These are phyloP conservation scores for Diaperis boleti DNA, from an alignment of 2,888 invertebrate species.

Conservation along the genomic window DNA sequence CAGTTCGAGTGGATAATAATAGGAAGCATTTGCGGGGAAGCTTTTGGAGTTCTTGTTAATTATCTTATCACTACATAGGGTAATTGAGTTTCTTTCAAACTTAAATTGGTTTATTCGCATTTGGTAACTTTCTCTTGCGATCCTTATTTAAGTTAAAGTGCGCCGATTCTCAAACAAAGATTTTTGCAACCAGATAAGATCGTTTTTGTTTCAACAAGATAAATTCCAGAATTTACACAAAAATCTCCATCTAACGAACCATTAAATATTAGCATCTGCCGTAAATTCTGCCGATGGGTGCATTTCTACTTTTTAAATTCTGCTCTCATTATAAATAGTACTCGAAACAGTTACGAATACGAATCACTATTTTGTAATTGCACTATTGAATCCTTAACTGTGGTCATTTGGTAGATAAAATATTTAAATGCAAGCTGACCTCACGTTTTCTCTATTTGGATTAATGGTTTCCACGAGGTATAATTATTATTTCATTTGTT, in stretches of 20 bases:
- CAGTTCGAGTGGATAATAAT: slow-evolving; percentile 39
- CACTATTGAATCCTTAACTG: too few species aligned
- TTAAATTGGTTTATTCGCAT: slow-evolving; percentile 64
- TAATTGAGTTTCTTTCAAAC: slow-evolving; percentile 65
- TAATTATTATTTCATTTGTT: too few species aligned
- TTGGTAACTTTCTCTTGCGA: slow-evolving; percentile 57
- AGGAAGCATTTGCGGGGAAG: slow-evolving; percentile 41
- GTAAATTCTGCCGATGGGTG: slow-evolving; percentile 20
- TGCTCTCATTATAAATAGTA: too few species aligned
- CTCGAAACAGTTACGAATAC: too few species aligned
- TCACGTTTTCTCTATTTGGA: too few species aligned
- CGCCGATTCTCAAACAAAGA: slow-evolving; percentile 40
- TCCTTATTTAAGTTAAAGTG: slow-evolving; percentile 47
- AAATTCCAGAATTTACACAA: slow-evolving; percentile 21
- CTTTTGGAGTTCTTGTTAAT: slow-evolving; percentile 57
- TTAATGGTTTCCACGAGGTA: too few species aligned
- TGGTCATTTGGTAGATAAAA: too few species aligned
- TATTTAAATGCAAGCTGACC: too few species aligned
- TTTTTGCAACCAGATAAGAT: slow-evolving; percentile 35
- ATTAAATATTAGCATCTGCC: slow-evolving; percentile 14
- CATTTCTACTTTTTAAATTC: too few species aligned
- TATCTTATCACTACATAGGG: slow-evolving; percentile 62
- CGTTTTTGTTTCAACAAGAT: slow-evolving; percentile 37
- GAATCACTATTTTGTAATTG: too few species aligned
- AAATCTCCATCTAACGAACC: slow-evolving; percentile 27